Conservation (phyloP, 2,113 vertebrate genomes). For the Thunnus maccoyii region DNA sequence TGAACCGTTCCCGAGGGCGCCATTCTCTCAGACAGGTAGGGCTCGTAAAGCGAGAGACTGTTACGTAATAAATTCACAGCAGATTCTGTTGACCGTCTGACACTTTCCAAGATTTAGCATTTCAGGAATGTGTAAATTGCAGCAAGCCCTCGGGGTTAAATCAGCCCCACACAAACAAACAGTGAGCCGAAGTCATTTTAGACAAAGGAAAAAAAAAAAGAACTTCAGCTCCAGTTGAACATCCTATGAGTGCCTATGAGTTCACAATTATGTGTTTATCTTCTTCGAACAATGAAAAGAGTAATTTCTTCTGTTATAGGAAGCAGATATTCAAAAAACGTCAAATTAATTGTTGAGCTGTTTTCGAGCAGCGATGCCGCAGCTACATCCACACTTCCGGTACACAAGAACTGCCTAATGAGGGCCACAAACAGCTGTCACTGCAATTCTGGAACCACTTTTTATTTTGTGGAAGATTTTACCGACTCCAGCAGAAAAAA, state of each 20-base stretch:
- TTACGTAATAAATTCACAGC: conserved; percentile 32
- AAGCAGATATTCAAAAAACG: neutral
- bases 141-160: neutral
- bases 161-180: conserved; percentile 10
- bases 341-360: neutral
- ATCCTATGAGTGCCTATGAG: neutral
- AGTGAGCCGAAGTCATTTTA: neutral
- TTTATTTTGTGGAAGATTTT: conserved; percentile 18
- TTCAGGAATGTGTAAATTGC: conserved; percentile 40
- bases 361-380: neutral
- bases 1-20: conserved; percentile 18
- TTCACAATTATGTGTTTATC: neutral
- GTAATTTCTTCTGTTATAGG: neutral
- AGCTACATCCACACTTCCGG: neutral
- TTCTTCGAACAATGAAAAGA: conserved; percentile 1
- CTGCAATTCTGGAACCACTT: conserved; percentile 6
- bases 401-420: neutral
- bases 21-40: conserved; percentile 54
- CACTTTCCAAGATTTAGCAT: conserved; percentile 36
- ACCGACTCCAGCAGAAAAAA: conserved; percentile 19
- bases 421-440: conserved; percentile 12
- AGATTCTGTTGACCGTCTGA: conserved; percentile 51
- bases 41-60: conserved; percentile 24
- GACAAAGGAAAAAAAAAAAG: neutral
- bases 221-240: neutral